Evolutionary conservation across 2,888 invertebrate species (phyloP).

Genomic region (Latrodectus elegans): DNA sequence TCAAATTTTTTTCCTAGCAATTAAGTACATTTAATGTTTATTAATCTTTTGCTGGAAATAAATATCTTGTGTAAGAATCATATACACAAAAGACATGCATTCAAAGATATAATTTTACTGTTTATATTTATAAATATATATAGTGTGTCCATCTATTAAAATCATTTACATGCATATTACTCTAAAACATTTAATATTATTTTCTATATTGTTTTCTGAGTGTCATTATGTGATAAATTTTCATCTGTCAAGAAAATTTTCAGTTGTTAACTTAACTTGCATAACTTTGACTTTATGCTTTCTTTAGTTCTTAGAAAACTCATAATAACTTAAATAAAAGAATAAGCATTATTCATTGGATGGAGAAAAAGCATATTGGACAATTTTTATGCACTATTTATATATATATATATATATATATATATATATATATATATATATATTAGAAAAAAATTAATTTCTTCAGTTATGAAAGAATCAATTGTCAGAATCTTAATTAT

Average conservation of each 20-base stretch:
- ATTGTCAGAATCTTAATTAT: no score
- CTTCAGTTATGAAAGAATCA: no score
- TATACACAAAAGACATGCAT: constrained; percentile 19
- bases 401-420: no score
- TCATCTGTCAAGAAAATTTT: constrained; percentile 48
- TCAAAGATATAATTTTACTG: neutral
- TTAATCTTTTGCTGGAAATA: constrained; percentile 32
- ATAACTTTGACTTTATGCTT: constrained; percentile 12
- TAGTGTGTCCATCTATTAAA: no score
- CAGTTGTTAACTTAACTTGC: constrained; percentile 25
- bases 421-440: no score
- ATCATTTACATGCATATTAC: constrained; percentile 18
- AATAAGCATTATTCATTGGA: neutral
- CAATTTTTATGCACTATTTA: neutral
- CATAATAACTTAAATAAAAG: constrained; percentile 13
- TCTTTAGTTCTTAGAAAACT: constrained; percentile 7
- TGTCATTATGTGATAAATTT: constrained; percentile 34
- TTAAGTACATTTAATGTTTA: neutral
- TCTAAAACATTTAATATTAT: constrained; percentile 51
- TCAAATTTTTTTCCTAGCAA: no score
- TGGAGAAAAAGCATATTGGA: constrained; percentile 20
- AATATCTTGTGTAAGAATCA: constrained; percentile 36
- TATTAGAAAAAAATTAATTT: no score
- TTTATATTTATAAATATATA: no score
- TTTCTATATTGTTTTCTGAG: constrained; percentile 59